Evolutionary conservation across 2,113 vertebrate genomes (phyloP).

Genomic region (Jaculus jaculus): DNA sequence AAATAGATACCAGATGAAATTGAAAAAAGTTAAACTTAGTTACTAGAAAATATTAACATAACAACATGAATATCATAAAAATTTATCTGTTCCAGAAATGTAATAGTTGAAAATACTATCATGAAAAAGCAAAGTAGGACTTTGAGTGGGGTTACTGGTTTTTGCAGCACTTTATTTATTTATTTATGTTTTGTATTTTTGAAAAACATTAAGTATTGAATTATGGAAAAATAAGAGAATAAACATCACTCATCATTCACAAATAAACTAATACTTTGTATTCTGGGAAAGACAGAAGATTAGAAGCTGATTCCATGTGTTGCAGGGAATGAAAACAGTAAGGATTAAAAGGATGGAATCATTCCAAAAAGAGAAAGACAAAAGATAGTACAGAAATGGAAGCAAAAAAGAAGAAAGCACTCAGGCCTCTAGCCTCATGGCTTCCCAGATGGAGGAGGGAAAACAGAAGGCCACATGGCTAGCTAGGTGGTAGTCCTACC

Average conservation of each 20-base stretch:
- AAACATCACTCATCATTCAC: background rate
- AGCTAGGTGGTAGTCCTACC: background rate
- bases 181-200: constrained; percentile 46
- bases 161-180: constrained; percentile 9
- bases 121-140: background rate
- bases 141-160: background rate
- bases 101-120: constrained; percentile 20
- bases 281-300: background rate
- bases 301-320: background rate
- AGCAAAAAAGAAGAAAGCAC: too few relatives aligned
- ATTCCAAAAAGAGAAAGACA: background rate
- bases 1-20: constrained; percentile 51
- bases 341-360: background rate
- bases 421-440: background rate
- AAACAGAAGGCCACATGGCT: background rate
- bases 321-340: background rate
- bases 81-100: background rate
- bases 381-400: background rate
- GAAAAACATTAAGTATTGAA: background rate
- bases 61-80: background rate
- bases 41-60: background rate
- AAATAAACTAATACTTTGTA: background rate
- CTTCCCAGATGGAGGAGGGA: background rate
- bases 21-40: background rate
- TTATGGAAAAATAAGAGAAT: background rate